Conservation (phyloP, 2,888 invertebrate species). For the Trachelus stipa region DNA sequence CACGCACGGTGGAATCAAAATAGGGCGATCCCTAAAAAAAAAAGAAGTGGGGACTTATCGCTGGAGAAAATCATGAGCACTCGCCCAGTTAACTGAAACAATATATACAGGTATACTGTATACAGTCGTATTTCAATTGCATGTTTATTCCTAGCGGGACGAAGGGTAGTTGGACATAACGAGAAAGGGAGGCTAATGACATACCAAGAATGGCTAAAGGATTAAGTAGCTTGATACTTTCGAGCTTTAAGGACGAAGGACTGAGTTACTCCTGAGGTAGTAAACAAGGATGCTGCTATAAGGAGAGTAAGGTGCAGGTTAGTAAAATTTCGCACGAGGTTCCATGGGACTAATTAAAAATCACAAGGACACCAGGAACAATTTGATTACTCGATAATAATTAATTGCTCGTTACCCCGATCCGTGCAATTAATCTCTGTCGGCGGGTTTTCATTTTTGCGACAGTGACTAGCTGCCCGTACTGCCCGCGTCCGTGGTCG, state of each 20-base stretch:
- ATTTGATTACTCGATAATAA: slow-evolving; percentile 56
- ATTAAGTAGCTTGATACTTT: background rate
- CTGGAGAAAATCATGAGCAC: background rate
- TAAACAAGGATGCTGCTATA: background rate
- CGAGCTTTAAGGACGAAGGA: background rate
- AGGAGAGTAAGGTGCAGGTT: background rate
- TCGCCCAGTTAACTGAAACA: background rate
- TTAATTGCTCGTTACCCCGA: slow-evolving; percentile 53
- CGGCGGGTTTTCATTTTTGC: slow-evolving; percentile 45
- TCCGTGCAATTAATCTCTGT: slow-evolving; percentile 49
- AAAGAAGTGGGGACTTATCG: background rate
- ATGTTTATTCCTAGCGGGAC: background rate
- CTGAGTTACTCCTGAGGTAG: background rate
- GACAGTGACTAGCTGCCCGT: background rate
- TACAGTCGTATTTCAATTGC: background rate
- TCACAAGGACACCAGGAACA: slow-evolving; percentile 29
- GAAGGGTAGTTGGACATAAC: background rate
- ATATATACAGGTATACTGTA: background rate
- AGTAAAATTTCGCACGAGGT: background rate
- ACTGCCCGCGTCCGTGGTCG: slow-evolving; percentile 22
- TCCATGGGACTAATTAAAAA: slow-evolving; percentile 48
- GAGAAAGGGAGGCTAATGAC: background rate
- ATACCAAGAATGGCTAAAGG: background rate
- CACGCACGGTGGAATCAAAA: background rate
- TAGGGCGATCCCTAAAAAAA: background rate